Evolutionary conservation across 2,113 vertebrate species (phyloP).

Genomic region (Sebastes schlegelii): DNA sequence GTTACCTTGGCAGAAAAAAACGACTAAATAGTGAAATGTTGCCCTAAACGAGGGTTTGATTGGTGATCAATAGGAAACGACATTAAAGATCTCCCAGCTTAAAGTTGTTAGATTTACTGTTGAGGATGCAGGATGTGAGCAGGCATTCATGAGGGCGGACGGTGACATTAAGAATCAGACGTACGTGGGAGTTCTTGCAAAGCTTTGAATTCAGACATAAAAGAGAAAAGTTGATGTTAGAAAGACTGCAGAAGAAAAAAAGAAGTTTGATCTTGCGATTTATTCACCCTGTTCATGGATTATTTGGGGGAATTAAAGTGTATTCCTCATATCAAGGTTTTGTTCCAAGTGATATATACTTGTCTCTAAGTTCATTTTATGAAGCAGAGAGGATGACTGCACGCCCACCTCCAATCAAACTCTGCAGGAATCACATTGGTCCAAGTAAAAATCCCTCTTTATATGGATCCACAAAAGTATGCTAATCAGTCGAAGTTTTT

Average conservation of each 20-base stretch:
- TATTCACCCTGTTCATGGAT: slow-evolving; percentile 42
- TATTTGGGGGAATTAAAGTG: slow-evolving; percentile 50
- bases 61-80: slow-evolving; percentile 29
- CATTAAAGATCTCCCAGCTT: slow-evolving; percentile 13
- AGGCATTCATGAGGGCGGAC: slow-evolving; percentile 55
- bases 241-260: slow-evolving; percentile 47
- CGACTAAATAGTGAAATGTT: neutral
- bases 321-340: slow-evolving; percentile 42
- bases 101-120: slow-evolving; percentile 24
- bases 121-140: slow-evolving; percentile 50
- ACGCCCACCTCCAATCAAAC: neutral
- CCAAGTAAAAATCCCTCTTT: slow-evolving; percentile 11
- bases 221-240: slow-evolving; percentile 70
- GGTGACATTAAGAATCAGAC: slow-evolving; percentile 66
- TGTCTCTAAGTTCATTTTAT: slow-evolving; percentile 28
- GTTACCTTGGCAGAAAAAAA: neutral
- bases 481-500: slow-evolving; percentile 45
- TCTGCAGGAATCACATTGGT: slow-evolving; percentile 25
- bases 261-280: slow-evolving; percentile 64
- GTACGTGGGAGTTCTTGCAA: slow-evolving; percentile 65
- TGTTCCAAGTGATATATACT: slow-evolving; percentile 5
- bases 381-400: slow-evolving; percentile 5
- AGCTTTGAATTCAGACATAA: slow-evolving; percentile 76
- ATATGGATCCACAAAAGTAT: slow-evolving; percentile 18
- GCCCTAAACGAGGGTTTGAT: slow-evolving; percentile 18